Conservation (phyloP, 1,140 invertebrate species). For the Homarus americanus region DNA sequence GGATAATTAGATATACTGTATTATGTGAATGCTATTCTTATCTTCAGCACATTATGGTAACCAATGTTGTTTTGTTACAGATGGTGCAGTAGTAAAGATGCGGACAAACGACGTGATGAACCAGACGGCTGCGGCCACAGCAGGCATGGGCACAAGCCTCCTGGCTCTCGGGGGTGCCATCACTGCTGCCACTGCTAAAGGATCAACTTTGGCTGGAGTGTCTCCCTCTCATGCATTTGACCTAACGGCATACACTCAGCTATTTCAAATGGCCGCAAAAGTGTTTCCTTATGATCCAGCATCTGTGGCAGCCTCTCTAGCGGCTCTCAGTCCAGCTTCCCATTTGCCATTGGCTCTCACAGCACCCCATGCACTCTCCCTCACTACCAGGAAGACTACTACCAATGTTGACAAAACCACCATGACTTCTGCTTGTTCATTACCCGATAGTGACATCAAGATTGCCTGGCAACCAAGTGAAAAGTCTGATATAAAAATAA, state of each 20-base stretch:
- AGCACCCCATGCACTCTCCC: conserved; percentile 57
- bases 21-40: not conserved
- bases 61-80: conserved; percentile 45
- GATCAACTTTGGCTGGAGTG: conserved; percentile 19
- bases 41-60: not conserved
- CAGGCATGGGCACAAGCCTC: conserved; percentile 53
- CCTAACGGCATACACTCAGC: conserved; percentile 64
- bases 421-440: conserved; percentile 21
- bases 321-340: conserved; percentile 62
- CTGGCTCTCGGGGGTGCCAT: conserved; percentile 64
- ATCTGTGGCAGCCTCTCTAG: conserved; percentile 70
- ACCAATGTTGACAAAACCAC: conserved; percentile 28
- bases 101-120: conserved; percentile 64
- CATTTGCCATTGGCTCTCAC: conserved; percentile 71
- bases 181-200: conserved; percentile 45
- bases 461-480: conserved; percentile 25
- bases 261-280: conserved; percentile 71
- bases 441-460: conserved; percentile 27
- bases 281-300: conserved; percentile 69
- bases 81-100: conserved; percentile 52
- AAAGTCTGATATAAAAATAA: conserved; percentile 34
- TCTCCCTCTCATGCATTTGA: conserved; percentile 65
- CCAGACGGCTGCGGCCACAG: conserved; percentile 59
- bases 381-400: conserved; percentile 29
- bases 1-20: too few relatives aligned